Evolutionary conservation across 2,113 vertebrate genomes (phyloP).

Genomic region (Bungarus multicinctus): DNA sequence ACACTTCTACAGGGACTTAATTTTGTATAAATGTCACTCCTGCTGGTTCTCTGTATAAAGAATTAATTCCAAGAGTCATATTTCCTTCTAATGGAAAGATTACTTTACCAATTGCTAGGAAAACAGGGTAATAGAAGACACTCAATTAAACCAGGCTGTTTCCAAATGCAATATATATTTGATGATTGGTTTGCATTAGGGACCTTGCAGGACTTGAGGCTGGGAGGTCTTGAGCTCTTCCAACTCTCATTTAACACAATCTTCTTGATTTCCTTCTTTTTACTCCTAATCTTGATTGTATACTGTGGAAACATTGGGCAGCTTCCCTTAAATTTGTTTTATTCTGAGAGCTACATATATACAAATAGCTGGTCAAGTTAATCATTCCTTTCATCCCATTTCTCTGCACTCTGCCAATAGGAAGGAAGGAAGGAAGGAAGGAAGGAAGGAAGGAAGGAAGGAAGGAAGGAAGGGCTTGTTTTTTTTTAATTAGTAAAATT

Average conservation of each 20-base stretch:
- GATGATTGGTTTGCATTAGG: constrained; percentile 72
- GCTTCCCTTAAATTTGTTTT: background rate
- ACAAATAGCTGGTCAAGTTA: background rate
- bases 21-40: constrained; percentile 71
- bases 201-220: constrained; percentile 54
- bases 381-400: background rate
- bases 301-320: background rate
- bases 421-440: background rate
- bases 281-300: constrained; percentile 10
- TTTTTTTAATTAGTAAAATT: background rate
- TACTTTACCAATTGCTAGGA: constrained; percentile 65
- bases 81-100: constrained; percentile 74
- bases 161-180: constrained; percentile 67
- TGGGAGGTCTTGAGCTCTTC: constrained; percentile 47
- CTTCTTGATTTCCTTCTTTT: constrained; percentile 46
- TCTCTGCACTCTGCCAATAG: background rate
- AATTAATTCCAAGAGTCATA: constrained; percentile 74
- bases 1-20: constrained; percentile 63
- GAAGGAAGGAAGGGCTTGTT: background rate
- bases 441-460: background rate
- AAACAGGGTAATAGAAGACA: constrained; percentile 65
- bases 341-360: background rate
- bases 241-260: constrained; percentile 1
- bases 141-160: constrained; percentile 66
- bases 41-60: constrained; percentile 70